These are phyloP conservation scores for Catocala fraxini DNA, from an alignment of 2,888 invertebrate species.

Conservation along the genomic window DNA sequence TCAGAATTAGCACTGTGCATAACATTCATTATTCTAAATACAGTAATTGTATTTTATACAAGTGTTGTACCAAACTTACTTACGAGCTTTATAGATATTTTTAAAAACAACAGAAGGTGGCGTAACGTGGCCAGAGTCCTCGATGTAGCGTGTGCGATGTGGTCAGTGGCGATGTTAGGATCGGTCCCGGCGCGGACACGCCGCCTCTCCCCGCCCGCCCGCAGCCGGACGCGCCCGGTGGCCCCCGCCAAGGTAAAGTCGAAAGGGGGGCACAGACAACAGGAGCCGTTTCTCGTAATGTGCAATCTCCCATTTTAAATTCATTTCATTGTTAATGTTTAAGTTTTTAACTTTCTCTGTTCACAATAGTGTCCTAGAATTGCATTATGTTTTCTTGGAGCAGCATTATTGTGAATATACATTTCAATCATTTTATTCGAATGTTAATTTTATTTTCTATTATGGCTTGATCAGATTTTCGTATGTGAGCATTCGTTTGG, in stretches of 20 bases:
- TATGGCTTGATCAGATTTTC: constrained; percentile 61
- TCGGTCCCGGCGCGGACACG: constrained; percentile 61
- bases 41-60: constrained; percentile 49
- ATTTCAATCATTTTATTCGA: constrained; percentile 42
- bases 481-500: constrained; percentile 69
- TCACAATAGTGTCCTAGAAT: constrained; percentile 49
- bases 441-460: constrained; percentile 51
- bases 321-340: constrained; percentile 61
- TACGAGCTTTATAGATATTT: constrained; percentile 83
- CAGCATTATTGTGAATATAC: constrained; percentile 34
- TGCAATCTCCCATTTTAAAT: constrained; percentile 79
- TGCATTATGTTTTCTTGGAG: constrained; percentile 14
- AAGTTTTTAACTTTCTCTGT: constrained; percentile 55
- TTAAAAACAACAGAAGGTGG: constrained; percentile 87
- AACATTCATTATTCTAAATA: constrained; percentile 51
- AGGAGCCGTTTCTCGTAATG: constrained; percentile 78
- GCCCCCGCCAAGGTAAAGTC: constrained; percentile 78
- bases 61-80: constrained; percentile 56
- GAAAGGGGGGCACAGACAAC: constrained; percentile 76
- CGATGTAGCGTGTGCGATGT: constrained; percentile 85
- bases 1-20: constrained; percentile 54
- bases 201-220: constrained; percentile 52
- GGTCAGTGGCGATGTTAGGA: constrained; percentile 84
- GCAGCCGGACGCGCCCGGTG: constrained; percentile 47
- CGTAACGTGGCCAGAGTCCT: constrained; percentile 83